Conservation (phyloP, 2,888 invertebrate species). For the Lithophane ornitopus region DNA sequence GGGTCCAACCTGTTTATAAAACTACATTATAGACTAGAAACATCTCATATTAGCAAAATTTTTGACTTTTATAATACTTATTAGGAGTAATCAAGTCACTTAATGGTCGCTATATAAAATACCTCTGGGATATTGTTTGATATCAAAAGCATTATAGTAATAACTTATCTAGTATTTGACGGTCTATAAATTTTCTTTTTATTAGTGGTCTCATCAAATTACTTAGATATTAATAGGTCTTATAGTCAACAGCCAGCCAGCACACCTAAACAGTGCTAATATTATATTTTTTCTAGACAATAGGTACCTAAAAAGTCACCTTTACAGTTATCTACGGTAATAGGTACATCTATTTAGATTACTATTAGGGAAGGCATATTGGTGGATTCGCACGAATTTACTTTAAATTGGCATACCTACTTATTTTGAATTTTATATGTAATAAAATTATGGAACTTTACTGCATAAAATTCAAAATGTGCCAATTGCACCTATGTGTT, state of each 20-base stretch:
- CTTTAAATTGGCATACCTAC: too few species aligned
- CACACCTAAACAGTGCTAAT: background rate
- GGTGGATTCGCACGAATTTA: too few species aligned
- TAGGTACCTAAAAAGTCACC: background rate
- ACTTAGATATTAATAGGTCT: background rate
- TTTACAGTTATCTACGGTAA: background rate
- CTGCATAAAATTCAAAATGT: too few species aligned
- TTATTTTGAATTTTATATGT: too few species aligned
- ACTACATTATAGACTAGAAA: background rate
- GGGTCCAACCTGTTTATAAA: background rate
- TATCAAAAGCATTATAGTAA: background rate
- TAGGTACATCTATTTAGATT: too few species aligned
- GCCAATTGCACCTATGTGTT: too few species aligned
- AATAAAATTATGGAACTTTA: too few species aligned
- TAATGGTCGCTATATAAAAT: slow-evolving; percentile 6
- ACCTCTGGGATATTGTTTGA: slow-evolving; percentile 2
- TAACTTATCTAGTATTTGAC: background rate
- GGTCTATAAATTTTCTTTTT: background rate
- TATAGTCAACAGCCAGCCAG: background rate
- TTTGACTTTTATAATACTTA: background rate
- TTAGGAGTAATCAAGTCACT: background rate
- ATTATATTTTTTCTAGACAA: background rate
- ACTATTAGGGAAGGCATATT: too few species aligned
- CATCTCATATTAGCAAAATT: background rate
- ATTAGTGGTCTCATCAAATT: slow-evolving; percentile 4